Base-by-base conservation (phyloP, 2,113 vertebrate species). In the Triplophysa tibetana region DNA sequence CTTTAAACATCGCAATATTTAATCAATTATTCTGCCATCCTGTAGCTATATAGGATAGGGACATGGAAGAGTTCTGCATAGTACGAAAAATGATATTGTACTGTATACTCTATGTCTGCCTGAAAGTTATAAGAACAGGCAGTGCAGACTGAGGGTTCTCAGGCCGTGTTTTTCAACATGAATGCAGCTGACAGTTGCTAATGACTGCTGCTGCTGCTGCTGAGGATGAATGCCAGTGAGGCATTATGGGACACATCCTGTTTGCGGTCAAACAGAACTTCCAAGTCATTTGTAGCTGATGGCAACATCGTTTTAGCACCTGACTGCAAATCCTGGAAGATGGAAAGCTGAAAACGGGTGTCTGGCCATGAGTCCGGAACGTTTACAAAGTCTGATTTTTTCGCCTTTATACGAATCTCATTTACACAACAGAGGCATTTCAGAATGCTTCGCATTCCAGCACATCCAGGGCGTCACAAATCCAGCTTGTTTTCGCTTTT, bases 231-330 rank as follows among this genome's bases (percentile, higher is more conserved):
- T 70, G 84, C 86, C 85, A 88, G 68, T 41, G 70, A 29, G 41
- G 79, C 83, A 87, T 86, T 84, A 87, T 80, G 77, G 64, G 45
- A 64, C 75, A 78, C 84, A 84, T 86, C 83, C 82, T 83, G 78
- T 85, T 87, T 81, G 66, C 80, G 82, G 85, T 89, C 86, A 88
- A 86, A 86, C 70, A 85, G 78, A 87, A 82, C 82, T 83, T 81
- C 62, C 80, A 70, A 38, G 79, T 79, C 77, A 79, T 86, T 87
- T 86, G 83, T 70, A 82, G 70, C 79, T 66, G 86, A 87, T 86
- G 85, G 85, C 70, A 67, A 69, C 76, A 50, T 81, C 70, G 60
- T 64, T 80, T 58, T 45, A 62, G 65, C 76, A 78, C 75, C 61
- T 50, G 63, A 72, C 67, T 58, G 43, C 77, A 50, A 38, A 72